A percentile compares a stretch with the other conserved stretches of the same genome.
Conservation (phyloP, 2,797 vertebrate genomes). For the Siniperca undulata region DNA sequence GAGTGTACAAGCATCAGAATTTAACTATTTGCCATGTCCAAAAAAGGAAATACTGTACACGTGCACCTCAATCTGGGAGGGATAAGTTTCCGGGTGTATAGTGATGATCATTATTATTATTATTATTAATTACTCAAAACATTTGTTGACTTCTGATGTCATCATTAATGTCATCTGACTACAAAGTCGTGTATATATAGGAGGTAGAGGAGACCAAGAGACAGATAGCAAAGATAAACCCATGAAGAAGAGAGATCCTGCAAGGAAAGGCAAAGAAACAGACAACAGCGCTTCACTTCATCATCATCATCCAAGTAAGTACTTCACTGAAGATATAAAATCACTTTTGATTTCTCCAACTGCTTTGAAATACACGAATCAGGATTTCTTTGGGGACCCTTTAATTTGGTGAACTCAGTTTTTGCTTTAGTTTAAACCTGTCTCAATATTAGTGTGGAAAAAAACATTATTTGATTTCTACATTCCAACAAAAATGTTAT, state of each 20-base stretch:
- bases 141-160: too few species aligned
- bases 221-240: not conserved
- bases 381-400: not conserved
- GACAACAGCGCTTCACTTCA: not conserved
- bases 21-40: not conserved
- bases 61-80: not conserved
- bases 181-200: not conserved
- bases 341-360: not conserved
- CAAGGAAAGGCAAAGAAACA: not conserved
- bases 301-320: slow-evolving; percentile 28
- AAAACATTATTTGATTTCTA: not conserved
- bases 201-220: not conserved
- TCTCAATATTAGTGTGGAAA: not conserved
- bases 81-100: not conserved
- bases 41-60: not conserved
- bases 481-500: not conserved
- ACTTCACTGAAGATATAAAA: too few species aligned
- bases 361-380: not conserved
- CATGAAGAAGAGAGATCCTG: not conserved
- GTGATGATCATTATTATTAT: not conserved
- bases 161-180: too few species aligned
- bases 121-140: not conserved
- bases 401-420: not conserved
- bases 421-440: not conserved
- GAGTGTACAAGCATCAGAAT: not conserved